Base-by-base conservation (phyloP, 2,797 vertebrate species). In the Takifugu rubripes region DNA sequence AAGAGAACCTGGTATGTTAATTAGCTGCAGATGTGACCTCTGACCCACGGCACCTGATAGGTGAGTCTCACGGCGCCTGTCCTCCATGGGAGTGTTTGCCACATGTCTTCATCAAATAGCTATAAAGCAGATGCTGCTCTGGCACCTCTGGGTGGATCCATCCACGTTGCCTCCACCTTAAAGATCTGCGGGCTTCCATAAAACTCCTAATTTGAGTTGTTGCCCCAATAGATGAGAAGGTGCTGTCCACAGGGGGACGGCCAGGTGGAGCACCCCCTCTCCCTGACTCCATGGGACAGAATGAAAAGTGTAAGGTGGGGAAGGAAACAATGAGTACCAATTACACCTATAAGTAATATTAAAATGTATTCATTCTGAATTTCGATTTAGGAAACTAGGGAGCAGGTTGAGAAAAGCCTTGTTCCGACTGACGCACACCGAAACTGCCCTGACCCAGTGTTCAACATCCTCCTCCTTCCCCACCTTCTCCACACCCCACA, bases 11-110 rank as follows among this genome's bases (percentile, higher is more conserved):
- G 86, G 86, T 86, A 89, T 88, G 83, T 85, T 88, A 90, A 91
- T 82, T 66, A 85, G 75, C 65, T 74, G 74, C 89, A 91, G 87
- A 82, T 90, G 87, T 68, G 75, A 89, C 84, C 88, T 64, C 58
- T 84, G 83, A 88, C 83, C 83, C 61, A 16, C 66, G 16, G 81
- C 87, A 90, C 88, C 90, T 91, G 88, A 90, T 89, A 88, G 88
- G 88, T 87, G 86, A 90, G 81, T 81, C 84, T 79, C 64, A 65
- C 25, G 68, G 84, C 70, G 49, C 85, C 77, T 49, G 69, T 67
- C 72, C 64, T 81, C 63, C 71, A 47, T 72, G 48, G 66, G 8
- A 45, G 63, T 58, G 73, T 81, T 81, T 52, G 56, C 69, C 68
- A 77, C 74, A 76, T 72, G 83, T 78, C 78, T 76, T 77, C 77